Conservation (phyloP, 2,113 vertebrate species). For the Catagonus wagneri region DNA sequence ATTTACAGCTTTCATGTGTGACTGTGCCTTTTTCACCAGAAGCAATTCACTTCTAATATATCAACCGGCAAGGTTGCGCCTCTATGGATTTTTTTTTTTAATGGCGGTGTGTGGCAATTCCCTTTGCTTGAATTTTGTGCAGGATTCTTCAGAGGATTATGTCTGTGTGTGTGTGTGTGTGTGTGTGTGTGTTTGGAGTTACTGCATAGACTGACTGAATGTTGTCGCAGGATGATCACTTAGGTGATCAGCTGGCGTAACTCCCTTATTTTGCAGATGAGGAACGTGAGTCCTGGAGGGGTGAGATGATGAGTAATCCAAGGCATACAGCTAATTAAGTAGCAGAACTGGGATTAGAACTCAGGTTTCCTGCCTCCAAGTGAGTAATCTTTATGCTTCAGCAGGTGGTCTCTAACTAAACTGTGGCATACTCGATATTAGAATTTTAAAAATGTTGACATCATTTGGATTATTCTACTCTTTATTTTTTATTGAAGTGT, state of each 20-base stretch:
- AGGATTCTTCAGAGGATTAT: neutral
- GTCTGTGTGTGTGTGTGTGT: neutral
- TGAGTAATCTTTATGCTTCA: slow-evolving; percentile 26
- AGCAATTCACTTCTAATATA: neutral
- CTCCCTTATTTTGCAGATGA: slow-evolving; percentile 72
- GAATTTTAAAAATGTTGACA: neutral
- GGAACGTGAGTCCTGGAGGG: slow-evolving; percentile 34
- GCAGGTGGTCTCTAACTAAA: neutral
- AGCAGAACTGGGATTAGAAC: slow-evolving; percentile 68
- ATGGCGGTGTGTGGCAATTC: neutral
- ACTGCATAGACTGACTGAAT: neutral
- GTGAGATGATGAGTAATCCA: slow-evolving; percentile 25
- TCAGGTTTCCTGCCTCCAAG: slow-evolving; percentile 53
- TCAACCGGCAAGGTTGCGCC: neutral
- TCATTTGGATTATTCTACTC: neutral
- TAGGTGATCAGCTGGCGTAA: neutral
- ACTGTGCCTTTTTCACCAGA: neutral
- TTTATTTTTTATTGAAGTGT: neutral
- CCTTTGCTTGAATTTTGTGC: neutral
- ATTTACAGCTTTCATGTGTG: neutral
- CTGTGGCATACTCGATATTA: neutral
- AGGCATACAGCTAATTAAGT: slow-evolving; percentile 49
- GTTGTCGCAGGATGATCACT: neutral
- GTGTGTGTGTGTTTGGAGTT: neutral
- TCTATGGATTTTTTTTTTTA: neutral